Base-by-base conservation (phyloP, 2,113 vertebrate species). In the Lagenorhynchus albirostris region DNA sequence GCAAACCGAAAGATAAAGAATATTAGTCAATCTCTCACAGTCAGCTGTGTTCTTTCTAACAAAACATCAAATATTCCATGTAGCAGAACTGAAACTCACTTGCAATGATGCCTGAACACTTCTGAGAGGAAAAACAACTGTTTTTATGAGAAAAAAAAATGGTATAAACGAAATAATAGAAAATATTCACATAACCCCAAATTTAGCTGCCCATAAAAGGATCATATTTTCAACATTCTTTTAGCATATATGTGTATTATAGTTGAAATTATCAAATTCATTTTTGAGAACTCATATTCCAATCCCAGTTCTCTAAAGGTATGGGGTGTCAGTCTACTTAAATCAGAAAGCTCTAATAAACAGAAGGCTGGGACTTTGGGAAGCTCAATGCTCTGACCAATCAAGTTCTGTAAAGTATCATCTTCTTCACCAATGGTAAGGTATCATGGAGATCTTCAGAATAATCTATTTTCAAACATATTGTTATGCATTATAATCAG, bases 61-160 rank as follows among this genome's bases (percentile, higher is more conserved):
- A 93, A 0, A 7, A 47, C 81, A 81, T 55, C 80, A 93, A 97
- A 60, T 65, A 95, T 58, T 93, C 73, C 87, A 77, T 33, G 36
- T 12, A 95, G 36, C 41, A 82, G 80, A 97, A 65, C 18, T 83
- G 84, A 90, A 94, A 87, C 44, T 77, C 31, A 74, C 14, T 87
- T 68, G 62, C 76, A 91, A 15, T 65, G 74, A 92, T 62, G 84
- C 10, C 77, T 73, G 60, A 95, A 95, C 13, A 71, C 58, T 87
- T 68, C 93, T 98, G 65, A 91, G 97, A 97, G 85, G 74, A 92
- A 97, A 98, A 96, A 65, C 15, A 74, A 93, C 20, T 81, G 1
- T 0, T 68, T 62, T 86, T 92, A 70, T 86, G 93, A 92, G 44
- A 89, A 60, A 93, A 89, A 89, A 91, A 84, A 96, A 36, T 31